A percentile compares a stretch with the other conserved stretches of the same genome.
These are phyloP conservation scores for Engraulis encrasicolus DNA, from an alignment of 2,113 vertebrate species.

Conservation along the genomic window DNA sequence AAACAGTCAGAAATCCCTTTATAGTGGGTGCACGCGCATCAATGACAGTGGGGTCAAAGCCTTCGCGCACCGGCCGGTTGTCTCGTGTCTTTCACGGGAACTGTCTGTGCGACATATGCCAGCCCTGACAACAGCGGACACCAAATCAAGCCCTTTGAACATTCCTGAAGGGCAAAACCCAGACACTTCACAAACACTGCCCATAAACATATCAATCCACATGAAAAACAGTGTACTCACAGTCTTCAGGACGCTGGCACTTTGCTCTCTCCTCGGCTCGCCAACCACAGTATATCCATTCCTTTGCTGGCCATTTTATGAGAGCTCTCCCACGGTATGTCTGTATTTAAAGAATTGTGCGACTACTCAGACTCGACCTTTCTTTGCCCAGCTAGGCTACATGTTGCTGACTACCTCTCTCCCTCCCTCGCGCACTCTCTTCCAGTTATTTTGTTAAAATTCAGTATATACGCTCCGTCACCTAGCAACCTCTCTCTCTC, in stretches of 20 bases:
- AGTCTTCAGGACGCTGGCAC: slow-evolving; percentile 65
- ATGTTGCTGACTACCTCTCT: slow-evolving; percentile 72
- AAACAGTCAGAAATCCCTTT: slow-evolving; percentile 39
- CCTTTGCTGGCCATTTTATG: slow-evolving; percentile 66
- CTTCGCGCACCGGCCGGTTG: slow-evolving; percentile 61
- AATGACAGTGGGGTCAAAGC: slow-evolving; percentile 82
- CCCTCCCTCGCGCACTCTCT: slow-evolving; percentile 41
- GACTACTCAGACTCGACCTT: slow-evolving; percentile 64
- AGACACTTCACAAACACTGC: slow-evolving; percentile 53
- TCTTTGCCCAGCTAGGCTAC: slow-evolving; percentile 71
- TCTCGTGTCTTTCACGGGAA: slow-evolving; percentile 49
- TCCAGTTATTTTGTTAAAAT: slow-evolving; percentile 77
- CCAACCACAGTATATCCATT: slow-evolving; percentile 67
- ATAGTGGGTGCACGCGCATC: slow-evolving; percentile 65
- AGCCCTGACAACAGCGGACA: slow-evolving; percentile 17
- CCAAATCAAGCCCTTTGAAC: slow-evolving; percentile 23
- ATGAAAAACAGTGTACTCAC: slow-evolving; percentile 61
- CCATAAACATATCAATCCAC: slow-evolving; percentile 22
- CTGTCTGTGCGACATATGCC: slow-evolving; percentile 25
- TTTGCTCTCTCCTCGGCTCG: slow-evolving; percentile 61
- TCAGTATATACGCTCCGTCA: slow-evolving; percentile 82
- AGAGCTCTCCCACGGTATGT: slow-evolving; percentile 25
- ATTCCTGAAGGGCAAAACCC: slow-evolving; percentile 72
- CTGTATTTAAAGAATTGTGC: slow-evolving; percentile 37
- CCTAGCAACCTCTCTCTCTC: slow-evolving; percentile 74